These are phyloP conservation scores for Lottia gigantea DNA, from an alignment of 2,888 invertebrate genomes.

Conservation along the genomic window DNA sequence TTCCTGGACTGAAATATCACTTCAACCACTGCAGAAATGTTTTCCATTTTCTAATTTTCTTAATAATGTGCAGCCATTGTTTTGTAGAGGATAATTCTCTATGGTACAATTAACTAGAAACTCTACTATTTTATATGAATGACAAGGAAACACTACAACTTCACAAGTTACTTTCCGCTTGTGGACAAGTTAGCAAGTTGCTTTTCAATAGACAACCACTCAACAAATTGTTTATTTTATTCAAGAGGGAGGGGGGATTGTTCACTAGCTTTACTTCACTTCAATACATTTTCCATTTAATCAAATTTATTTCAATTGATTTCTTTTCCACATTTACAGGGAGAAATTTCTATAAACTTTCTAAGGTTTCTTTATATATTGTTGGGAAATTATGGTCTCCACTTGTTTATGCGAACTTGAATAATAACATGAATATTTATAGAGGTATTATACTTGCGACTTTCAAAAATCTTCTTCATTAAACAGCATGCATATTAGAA, in stretches of 20 bases:
- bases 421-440: no score
- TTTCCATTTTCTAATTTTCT: no score
- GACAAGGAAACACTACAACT: slow-evolving; percentile 10
- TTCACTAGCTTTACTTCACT: neutral
- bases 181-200: slow-evolving; percentile 9
- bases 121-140: neutral
- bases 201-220: slow-evolving; percentile 9
- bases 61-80: no score
- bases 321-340: neutral
- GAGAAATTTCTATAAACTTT: slow-evolving; percentile 6
- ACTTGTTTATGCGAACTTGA: no score
- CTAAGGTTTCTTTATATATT: slow-evolving; percentile 1
- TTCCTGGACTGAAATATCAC: no score
- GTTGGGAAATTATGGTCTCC: neutral
- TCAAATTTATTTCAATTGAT: slow-evolving; percentile 11
- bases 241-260: slow-evolving; percentile 11
- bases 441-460: no score
- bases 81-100: no score
- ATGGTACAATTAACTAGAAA: no score
- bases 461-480: no score
- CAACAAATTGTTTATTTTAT: slow-evolving; percentile 11
- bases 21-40: no score
- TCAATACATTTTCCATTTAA: slow-evolving; percentile 11
- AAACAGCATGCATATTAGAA: no score
- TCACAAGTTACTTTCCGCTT: slow-evolving; percentile 10